phyloP scores from a whole-genome alignment of 2,888 invertebrate genomes.

The Alcis repandata region DNA sequence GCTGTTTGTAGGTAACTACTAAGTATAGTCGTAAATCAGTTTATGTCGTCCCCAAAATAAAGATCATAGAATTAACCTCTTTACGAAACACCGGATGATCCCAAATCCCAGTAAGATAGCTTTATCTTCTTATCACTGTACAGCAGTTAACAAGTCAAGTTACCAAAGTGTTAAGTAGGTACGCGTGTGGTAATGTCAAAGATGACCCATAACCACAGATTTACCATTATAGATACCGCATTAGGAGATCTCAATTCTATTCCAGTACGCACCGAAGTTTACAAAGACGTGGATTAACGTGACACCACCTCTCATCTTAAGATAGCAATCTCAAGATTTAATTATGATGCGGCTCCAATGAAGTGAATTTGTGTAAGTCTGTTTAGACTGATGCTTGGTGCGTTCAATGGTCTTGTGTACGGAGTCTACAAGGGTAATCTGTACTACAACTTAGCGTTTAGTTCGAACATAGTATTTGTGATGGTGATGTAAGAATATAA shows the following conservation, averaged over 20 bases:
- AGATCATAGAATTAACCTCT: slow-evolving; percentile 26
- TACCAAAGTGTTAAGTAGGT: slow-evolving; percentile 16
- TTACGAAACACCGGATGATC: slow-evolving; percentile 51
- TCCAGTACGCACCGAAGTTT: too few species aligned
- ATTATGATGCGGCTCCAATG: too few species aligned
- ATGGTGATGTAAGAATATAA: slow-evolving; percentile 71
- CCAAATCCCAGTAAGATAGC: slow-evolving; percentile 54
- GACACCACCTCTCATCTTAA: too few species aligned
- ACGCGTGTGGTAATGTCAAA: slow-evolving; percentile 47
- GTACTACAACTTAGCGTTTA: slow-evolving; percentile 47
- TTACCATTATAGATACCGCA: not conserved
- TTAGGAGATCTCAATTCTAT: too few species aligned
- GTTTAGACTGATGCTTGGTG: not conserved
- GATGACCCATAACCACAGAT: slow-evolving; percentile 53
- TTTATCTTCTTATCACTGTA: slow-evolving; percentile 45
- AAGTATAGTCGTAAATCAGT: slow-evolving; percentile 18
- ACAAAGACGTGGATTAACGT: too few species aligned
- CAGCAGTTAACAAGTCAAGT: slow-evolving; percentile 17
- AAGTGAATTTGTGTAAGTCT: too few species aligned
- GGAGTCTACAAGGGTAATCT: not conserved
- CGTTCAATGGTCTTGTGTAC: not conserved
- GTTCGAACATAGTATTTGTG: slow-evolving; percentile 58
- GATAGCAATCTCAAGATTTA: too few species aligned
- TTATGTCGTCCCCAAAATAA: not conserved
- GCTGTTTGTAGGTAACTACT: not conserved